Base-by-base conservation (phyloP, 1,140 invertebrate genomes). In the Macrotrachela quadricornifera region DNA sequence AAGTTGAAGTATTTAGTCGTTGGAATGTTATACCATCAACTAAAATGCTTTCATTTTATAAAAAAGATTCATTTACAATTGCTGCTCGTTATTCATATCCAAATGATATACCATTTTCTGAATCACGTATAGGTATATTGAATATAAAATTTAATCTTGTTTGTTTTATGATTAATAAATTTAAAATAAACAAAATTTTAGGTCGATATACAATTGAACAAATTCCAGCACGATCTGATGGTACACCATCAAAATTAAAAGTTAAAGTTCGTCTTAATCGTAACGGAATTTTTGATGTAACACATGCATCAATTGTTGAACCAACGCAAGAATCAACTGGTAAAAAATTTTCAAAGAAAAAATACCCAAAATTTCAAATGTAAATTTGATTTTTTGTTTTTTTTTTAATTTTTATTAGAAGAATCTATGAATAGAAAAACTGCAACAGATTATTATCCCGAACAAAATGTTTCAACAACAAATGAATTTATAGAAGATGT, bases 191-290 rank as follows among this genome's bases (percentile, higher is more conserved):
- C n/a, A 30, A 30, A 4, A 30, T 30, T 30, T 30, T 30, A 30
- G 21, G 21, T 4, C 21, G 8, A 30, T 30, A 30, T 30, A 30
- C 21, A 30, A 30, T 30, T 18, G 79, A 80, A 54, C 83, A 88
- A 62, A 79, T 95, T 0, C 79, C 80, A 59, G 82, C 46, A 78
- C 78, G 40, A 61, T 79, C 14, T 13, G 82, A 85, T 58, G 87
- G 85, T 8, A 84, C 86, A 61, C 78, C 78, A 30, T 80, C 85
- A 47, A 92, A 92, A 70, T 80, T 97, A 0, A 94, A 94, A 69
- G 79, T 96, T 0, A 96, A 95, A 73, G 83, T 88, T 9, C 75
- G 87, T 56, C 74, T 96, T 16, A 92, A 92, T 70, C 72, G 83
- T 14, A 82, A 96, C 68, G 92, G 92, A 13, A 80, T 95, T 46